phyloP scores from a whole-genome alignment of 1,140 invertebrate species.

The Nautilus pompilius region DNA sequence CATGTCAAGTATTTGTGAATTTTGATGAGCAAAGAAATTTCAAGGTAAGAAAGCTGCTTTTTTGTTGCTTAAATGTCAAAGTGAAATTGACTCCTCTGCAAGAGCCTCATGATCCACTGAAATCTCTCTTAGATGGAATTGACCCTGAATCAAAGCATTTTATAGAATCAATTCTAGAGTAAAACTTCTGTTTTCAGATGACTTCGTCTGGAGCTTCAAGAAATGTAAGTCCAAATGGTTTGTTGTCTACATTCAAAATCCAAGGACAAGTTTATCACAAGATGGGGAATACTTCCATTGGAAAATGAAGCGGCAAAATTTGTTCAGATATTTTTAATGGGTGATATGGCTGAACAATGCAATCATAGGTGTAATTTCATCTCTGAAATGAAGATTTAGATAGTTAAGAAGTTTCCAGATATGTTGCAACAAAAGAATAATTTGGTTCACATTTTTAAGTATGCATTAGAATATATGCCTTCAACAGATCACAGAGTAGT shows the following conservation, averaged over 20 bases:
- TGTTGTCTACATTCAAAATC: conserved; percentile 6
- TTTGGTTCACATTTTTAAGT: background rate
- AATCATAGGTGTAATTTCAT: background rate
- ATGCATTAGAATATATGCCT: background rate
- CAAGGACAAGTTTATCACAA: conserved; percentile 6
- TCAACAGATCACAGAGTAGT: background rate
- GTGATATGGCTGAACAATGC: background rate
- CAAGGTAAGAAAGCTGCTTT: no score
- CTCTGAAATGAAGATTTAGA: background rate
- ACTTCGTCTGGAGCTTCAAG: background rate
- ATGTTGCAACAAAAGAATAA: background rate
- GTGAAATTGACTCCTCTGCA: no score
- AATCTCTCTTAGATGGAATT: no score
- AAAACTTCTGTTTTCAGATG: background rate
- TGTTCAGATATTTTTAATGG: background rate
- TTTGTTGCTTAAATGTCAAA: no score
- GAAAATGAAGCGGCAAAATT: background rate
- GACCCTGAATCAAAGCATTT: background rate
- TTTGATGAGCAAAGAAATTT: no score
- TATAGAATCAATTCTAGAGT: background rate
- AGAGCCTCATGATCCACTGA: no score
- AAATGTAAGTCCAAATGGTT: background rate
- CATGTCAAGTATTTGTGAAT: no score
- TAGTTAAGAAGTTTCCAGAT: background rate
- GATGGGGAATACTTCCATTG: background rate